Conservation (phyloP, 2,888 invertebrate genomes). For the Sinelater perroti region DNA sequence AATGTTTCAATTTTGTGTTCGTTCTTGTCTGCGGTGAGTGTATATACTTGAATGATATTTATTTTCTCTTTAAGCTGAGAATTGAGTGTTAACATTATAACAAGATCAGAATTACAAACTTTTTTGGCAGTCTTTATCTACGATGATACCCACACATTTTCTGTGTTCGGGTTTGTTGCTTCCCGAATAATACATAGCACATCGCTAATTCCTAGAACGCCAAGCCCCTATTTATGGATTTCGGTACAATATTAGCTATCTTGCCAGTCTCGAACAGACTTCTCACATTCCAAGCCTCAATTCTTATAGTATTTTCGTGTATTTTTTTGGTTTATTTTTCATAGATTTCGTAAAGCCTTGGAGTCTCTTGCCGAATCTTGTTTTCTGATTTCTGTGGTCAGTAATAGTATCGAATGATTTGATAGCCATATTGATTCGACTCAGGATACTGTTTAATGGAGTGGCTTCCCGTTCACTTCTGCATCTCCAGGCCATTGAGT, state of each 20-base stretch:
- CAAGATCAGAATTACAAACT: constrained; percentile 1
- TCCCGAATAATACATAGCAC: background rate
- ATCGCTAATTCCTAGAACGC: background rate
- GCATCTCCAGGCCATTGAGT: no score
- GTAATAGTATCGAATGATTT: no score
- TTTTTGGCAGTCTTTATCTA: constrained; percentile 3
- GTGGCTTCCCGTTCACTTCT: no score
- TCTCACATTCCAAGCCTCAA: no score
- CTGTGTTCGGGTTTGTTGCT: background rate
- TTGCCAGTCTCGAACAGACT: constrained; percentile 4
- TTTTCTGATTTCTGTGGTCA: no score
- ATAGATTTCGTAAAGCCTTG: no score
- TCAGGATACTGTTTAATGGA: no score
- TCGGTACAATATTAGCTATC: background rate
- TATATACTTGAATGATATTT: constrained; percentile 7
- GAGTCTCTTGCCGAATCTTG: no score
- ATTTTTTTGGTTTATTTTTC: no score
- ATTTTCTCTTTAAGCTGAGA: background rate
- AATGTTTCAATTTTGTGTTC: background rate
- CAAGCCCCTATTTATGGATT: background rate
- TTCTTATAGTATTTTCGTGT: no score
- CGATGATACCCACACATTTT: constrained; percentile 1
- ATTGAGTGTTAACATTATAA: constrained; percentile 6
- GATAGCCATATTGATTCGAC: no score
- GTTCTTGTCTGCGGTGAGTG: background rate